Evolutionary conservation across 2,113 vertebrate species (phyloP), one percentile per base, ranked within the genome.

Genomic region (Prietella phreatophila): DNA sequence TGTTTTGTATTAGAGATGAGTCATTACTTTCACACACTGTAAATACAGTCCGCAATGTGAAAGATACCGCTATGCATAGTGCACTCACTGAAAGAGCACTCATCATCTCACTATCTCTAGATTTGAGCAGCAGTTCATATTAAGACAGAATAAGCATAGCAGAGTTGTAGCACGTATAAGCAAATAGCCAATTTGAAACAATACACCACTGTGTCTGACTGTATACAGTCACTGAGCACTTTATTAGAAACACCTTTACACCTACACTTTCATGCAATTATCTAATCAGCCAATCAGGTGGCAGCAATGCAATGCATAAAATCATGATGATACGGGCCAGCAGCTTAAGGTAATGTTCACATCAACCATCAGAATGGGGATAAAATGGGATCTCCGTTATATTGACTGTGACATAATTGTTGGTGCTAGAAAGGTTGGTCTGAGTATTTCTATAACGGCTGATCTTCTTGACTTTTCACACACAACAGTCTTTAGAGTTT

Each of bases 11-110:
- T 53, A 78, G 25, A 78, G 75, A 50, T 78, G 75, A 82, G 55
- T 82, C 25, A 53, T 20, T 69, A 33, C n/a, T 84, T 84, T 84
- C 14, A 84, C 47, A 50, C 53, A 50, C 60, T 53, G 82, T 53
- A 65, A 67, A 67, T 50, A 65, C 82, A 67, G 55, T 36, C 55
- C 60, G 15, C 3, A 22, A 17, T 58, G 53, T 81, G 14, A 81
- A 56, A 13, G 17, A 58, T 58, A 55, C 53, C 4, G 13, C 22
- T 20, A 15, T 14, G 30, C 55, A 58, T 82, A 22, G 6, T 53
- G 25, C 22, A 47, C 75, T n/a, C 25, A 27, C 25, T n/a, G 25
- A 75, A 22, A 50, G 75, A n/a, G 25, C 9, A 75, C 53, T 56
- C 53, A 80, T 80, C 2, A 56, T 80, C 53, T 56, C 2, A 53